Evolutionary conservation across 2,113 vertebrate genomes (phyloP), one percentile per base, ranked within the genome.

Genomic region (Desmodus rotundus): DNA sequence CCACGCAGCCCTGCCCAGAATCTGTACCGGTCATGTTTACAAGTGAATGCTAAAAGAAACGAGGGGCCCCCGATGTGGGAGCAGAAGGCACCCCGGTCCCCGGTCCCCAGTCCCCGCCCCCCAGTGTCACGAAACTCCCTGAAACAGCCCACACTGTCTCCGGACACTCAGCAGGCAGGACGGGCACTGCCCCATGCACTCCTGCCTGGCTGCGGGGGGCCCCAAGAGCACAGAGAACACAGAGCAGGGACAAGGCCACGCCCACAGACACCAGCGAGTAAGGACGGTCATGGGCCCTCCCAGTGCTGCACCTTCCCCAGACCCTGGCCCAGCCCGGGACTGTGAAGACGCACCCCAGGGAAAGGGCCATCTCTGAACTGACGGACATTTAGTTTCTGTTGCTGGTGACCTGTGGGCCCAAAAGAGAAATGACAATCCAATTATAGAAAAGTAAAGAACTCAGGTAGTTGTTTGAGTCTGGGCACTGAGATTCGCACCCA

Each of bases 101-200:
- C 9, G n/a, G n/a, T n/a, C 10, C 4, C 33, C 43, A 13, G 4
- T 5, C 56, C 47, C 19, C 9, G n/a, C 56, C 47, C 19, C 9
- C 9, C 12, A 15, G 70, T 24, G 36, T 76, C 70, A 13, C 6
- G 31, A 56, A 56, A 31, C 38, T 2, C 36, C 36, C 58, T 26
- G 45, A 67, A 78, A 16, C 17, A 13, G 50, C 74, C 61, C 36
- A 31, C 38, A 7, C 16, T 3, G 22, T 12, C 38, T 58, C 83
- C 4, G 10, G 19, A 17, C 0, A 2, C 28, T 72, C 82, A 20
- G 72, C 56, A 78, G 15, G 47, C 47, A 41, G 28, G 11, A 12
- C 28, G 28, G 11, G 7, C 28, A 2, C 43, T 1, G 13, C 2
- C 31, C 2, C 38, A 20, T 20, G 16, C 15, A 20, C 31, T 13